Evolutionary conservation across 2,113 vertebrate genomes (phyloP), one percentile per base, ranked within the genome.

Genomic region (Rhipidura dahli): DNA sequence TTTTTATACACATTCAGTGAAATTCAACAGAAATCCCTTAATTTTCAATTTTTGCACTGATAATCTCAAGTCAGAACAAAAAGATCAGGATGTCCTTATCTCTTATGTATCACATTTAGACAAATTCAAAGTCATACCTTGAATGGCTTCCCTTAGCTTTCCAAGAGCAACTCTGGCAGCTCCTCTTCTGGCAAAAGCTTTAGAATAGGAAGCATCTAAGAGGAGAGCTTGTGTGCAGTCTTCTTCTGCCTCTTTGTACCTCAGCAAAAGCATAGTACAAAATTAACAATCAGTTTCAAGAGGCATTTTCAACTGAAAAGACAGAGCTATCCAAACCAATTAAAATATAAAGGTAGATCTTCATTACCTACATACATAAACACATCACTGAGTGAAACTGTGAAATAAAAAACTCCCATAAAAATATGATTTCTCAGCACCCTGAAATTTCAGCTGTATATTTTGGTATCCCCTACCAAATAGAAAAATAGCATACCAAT

Each of bases 161-260:
- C 99, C 98, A 86, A 99, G 97, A 65, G 98, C 98, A 90, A 97
- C 97, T 96, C 99, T 98, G 59, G 99, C 99, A 45, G 98, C 99
- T 87, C 98, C 99, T 91, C 99, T 98, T 94, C 99, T 98, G 63
- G 99, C 99, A 76, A 99, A 99, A 35, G 99, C 99, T 98, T 99
- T 99, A 61, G 98, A 98, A 96, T 99, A 99, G 0, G 98, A 98
- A 16, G 84, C 79, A 96, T 99, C 99, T 84, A 99, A 97, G 51
- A 95, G 96, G 59, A 99, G 96, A 66, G 99, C 99, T 90, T 91
- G 97, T 18, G 98, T 98, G 93, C 99, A 99, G 96, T 99, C 99
- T 70, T 98, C 96, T 97, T 99, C 99, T 47, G 99, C 99, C 92
- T 99, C 99, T 82, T 97, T 93, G 56, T 98, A 99, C 94, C 99